phyloP scores from a whole-genome alignment of 2,797 vertebrate genomes.

The Moxostoma hubbsi region DNA sequence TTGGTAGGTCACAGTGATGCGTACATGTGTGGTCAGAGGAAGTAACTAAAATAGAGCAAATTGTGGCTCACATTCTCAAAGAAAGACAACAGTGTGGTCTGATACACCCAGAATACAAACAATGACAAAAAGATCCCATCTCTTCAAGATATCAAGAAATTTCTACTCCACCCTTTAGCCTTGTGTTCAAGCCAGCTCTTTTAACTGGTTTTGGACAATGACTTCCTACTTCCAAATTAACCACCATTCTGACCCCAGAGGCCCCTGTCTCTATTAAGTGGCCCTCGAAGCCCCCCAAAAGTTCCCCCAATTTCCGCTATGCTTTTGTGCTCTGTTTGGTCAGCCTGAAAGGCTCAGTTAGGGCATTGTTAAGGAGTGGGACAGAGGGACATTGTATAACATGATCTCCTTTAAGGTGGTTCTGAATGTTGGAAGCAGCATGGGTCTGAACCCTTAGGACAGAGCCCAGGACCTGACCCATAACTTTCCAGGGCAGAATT shows the following conservation, averaged over 20 bases:
- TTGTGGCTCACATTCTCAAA: conserved; percentile 34
- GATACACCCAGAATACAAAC: conserved; percentile 53
- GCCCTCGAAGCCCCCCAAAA: conserved; percentile 91
- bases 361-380: conserved; percentile 86
- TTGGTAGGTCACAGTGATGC: not conserved
- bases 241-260: conserved; percentile 62
- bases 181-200: conserved; percentile 51
- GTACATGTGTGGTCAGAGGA: conserved; percentile 54
- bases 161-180: conserved; percentile 38
- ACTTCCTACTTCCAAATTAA: conserved; percentile 65
- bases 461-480: conserved; percentile 57
- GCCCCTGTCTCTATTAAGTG: conserved; percentile 78
- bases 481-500: conserved; percentile 18
- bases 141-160: conserved; percentile 56
- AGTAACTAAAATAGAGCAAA: conserved; percentile 49
- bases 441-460: conserved; percentile 53
- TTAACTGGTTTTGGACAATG: conserved; percentile 58
- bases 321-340: conserved; percentile 88
- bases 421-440: conserved; percentile 59
- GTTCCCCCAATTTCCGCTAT: conserved; percentile 96
- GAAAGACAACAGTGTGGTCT: conserved; percentile 41
- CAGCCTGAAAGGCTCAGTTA: conserved; percentile 82
- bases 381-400: conserved; percentile 62
- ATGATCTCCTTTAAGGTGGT: conserved; percentile 59
- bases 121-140: conserved; percentile 52